These are phyloP conservation scores for Dolichotis patagonum DNA, from an alignment of 2,113 vertebrate genomes.

Conservation along the genomic window DNA sequence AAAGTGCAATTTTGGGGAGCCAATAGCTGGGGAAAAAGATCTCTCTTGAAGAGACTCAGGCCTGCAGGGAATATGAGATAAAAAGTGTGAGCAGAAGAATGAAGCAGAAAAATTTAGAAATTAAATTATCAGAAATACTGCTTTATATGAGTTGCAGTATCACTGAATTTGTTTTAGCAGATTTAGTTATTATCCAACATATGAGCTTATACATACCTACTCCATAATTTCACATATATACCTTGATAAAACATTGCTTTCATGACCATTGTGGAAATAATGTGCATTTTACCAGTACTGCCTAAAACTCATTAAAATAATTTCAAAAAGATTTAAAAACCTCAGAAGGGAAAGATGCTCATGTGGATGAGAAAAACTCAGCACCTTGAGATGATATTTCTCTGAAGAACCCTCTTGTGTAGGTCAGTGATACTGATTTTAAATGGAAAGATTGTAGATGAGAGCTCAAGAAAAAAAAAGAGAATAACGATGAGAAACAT, in stretches of 20 bases:
- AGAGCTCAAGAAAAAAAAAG: neutral
- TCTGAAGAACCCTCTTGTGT: neutral
- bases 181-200: neutral
- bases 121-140: neutral
- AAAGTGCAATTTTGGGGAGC: neutral
- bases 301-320: neutral
- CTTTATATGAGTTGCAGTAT: neutral
- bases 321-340: conserved; percentile 1
- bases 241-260: neutral
- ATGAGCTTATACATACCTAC: neutral
- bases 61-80: neutral
- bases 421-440: neutral
- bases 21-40: neutral
- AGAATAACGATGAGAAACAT: neutral
- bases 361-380: neutral
- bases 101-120: neutral
- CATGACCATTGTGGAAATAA: neutral
- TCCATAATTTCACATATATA: neutral
- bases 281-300: neutral
- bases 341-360: neutral
- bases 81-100: conserved; percentile 32
- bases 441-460: neutral
- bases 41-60: neutral
- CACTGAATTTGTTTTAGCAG: neutral
- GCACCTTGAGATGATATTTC: neutral